Percentiles rank a stretch among this genome's conserved stretches.
Conservation (phyloP, 30 jellyfish, hydroid and myxozoan genomes). For the Nemopilema nomurai region DNA sequence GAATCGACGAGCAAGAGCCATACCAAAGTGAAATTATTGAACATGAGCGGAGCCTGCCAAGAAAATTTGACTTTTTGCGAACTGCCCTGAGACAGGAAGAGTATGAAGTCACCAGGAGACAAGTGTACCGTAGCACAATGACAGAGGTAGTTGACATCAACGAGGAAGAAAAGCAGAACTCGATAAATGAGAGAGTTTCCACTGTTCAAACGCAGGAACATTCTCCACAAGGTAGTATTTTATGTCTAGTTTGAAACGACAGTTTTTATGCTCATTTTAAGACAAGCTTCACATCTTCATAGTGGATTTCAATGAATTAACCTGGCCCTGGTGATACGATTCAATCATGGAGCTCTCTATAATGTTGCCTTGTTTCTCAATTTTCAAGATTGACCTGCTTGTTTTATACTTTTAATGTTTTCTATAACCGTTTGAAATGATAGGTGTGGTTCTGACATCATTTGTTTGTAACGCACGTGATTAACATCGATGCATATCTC, state of each 20-base stretch:
- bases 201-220: not conserved
- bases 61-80: constrained; percentile 43
- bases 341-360: no score
- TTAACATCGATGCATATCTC: no score
- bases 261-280: no score
- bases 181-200: not conserved
- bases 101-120: constrained; percentile 33
- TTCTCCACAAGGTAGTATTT: not conserved
- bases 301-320: no score
- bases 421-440: no score
- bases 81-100: constrained; percentile 44
- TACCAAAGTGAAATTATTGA: not conserved
- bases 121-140: constrained; percentile 25
- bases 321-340: no score
- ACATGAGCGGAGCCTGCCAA: constrained; percentile 3
- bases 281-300: no score
- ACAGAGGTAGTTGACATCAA: not conserved
- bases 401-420: no score
- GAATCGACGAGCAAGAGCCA: not conserved
- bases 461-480: no score
- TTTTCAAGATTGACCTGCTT: no score
- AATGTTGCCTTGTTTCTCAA: no score
- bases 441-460: no score
- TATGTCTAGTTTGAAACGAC: not conserved
- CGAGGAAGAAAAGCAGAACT: not conserved